Conservation (phyloP, 2,888 invertebrate genomes). For the Diaphora mendica region DNA sequence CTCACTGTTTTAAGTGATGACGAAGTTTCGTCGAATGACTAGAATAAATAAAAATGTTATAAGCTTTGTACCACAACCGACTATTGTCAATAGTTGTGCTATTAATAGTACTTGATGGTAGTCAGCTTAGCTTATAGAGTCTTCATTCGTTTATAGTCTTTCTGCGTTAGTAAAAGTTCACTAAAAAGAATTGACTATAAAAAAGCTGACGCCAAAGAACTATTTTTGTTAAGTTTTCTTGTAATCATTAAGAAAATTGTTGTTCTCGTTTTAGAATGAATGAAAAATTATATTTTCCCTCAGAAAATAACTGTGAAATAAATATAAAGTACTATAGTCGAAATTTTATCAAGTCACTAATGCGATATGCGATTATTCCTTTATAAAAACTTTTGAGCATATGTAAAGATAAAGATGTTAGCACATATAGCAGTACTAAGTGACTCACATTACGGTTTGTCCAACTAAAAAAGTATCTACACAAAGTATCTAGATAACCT, state of each 20-base stretch:
- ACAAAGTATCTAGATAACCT: slow-evolving; percentile 7
- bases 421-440: not conserved
- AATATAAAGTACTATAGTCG: not conserved
- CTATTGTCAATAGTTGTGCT: not conserved
- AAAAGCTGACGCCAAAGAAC: too few relatives aligned
- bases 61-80: not conserved
- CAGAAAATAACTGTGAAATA: not conserved
- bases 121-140: not conserved
- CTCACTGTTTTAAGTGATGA: slow-evolving; percentile 4
- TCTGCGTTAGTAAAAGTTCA: not conserved
- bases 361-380: not conserved
- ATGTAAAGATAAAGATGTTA: not conserved
- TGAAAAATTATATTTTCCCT: too few relatives aligned
- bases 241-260: not conserved
- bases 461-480: not conserved
- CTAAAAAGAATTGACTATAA: too few relatives aligned
- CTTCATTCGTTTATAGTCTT: not conserved
- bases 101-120: not conserved
- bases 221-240: not conserved
- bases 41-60: not conserved
- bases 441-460: not conserved
- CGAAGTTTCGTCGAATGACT: not conserved
- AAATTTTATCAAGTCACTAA: not conserved
- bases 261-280: not conserved
- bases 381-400: not conserved